A percentile compares a stretch with the other conserved stretches of the same genome.
These are phyloP conservation scores for Lophochroa leadbeateri DNA, from an alignment of 2,113 vertebrate genomes.

Conservation along the genomic window DNA sequence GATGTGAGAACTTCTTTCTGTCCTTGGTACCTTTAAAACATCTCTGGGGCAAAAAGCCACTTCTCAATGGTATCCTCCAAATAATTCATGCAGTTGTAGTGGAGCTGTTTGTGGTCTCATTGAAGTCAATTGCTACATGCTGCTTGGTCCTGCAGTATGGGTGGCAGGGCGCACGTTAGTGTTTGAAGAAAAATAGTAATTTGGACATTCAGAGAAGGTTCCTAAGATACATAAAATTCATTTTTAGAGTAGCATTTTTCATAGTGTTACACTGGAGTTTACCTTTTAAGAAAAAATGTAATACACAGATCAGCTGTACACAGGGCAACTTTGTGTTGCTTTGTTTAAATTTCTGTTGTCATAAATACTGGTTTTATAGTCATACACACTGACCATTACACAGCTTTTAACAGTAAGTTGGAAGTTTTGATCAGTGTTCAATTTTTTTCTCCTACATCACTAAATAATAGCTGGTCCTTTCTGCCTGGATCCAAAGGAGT, in stretches of 20 bases:
- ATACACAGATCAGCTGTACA: not conserved
- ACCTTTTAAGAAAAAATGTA: not conserved
- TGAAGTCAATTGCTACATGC: not conserved
- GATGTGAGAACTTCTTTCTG: not conserved
- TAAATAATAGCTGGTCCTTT: not conserved
- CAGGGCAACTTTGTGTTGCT: not conserved
- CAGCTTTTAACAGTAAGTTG: not conserved
- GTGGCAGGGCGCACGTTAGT: not conserved
- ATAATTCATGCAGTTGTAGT: not conserved
- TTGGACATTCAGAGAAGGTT: not conserved
- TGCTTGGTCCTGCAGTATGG: not conserved
- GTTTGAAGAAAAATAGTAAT: not conserved
- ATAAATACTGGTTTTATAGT: not conserved
- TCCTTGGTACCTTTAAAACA: not conserved
- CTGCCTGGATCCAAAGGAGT: not conserved
- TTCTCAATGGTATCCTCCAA: not conserved
- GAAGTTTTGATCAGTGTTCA: not conserved
- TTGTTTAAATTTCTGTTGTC: not conserved
- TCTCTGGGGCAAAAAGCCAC: not conserved
- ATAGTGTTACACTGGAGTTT: not conserved
- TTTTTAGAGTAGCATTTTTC: not conserved
- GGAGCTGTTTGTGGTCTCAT: not conserved
- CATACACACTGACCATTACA: not conserved
- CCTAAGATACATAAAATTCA: not conserved
- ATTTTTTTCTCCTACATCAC: not conserved